Percentiles rank a stretch among this genome's conserved stretches.
phyloP scores from a whole-genome alignment of 2,797 vertebrate species.

The Oryzias sinensis region DNA sequence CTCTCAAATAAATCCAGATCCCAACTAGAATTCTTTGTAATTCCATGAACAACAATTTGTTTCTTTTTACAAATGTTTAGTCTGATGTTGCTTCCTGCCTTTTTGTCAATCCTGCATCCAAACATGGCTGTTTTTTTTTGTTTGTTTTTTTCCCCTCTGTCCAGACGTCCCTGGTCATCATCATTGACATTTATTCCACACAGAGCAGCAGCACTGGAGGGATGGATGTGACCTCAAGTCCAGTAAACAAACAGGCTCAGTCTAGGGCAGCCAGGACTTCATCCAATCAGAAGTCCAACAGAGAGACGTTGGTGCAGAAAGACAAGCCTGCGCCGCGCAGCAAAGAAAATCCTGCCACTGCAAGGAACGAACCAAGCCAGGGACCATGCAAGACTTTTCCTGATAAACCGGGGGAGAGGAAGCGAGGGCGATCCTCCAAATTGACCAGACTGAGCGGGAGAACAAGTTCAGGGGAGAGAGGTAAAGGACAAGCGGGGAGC shows the following conservation, averaged over 20 bases:
- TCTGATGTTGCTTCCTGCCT: too few species aligned
- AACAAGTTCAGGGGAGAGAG: slow-evolving; percentile 69
- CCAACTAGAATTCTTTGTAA: too few species aligned
- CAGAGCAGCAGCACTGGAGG: slow-evolving; percentile 38
- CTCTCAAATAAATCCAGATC: too few species aligned
- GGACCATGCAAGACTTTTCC: slow-evolving; percentile 48
- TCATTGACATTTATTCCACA: slow-evolving; percentile 39
- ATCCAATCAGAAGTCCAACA: slow-evolving; percentile 61
- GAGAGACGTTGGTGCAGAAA: slow-evolving; percentile 47
- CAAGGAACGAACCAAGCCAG: slow-evolving; percentile 60
- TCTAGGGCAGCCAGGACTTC: slow-evolving; percentile 54
- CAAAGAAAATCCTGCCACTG: slow-evolving; percentile 48
- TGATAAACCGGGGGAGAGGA: slow-evolving; percentile 71
- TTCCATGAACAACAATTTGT: too few species aligned
- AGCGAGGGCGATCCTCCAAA: slow-evolving; percentile 69
- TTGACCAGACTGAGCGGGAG: slow-evolving; percentile 69
- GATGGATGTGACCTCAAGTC: slow-evolving; percentile 73
- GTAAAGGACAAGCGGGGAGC: slow-evolving; percentile 49
- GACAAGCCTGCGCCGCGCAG: slow-evolving; percentile 48
- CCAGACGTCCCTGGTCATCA: slow-evolving; percentile 49
- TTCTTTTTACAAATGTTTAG: too few species aligned
- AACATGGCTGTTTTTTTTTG: neutral
- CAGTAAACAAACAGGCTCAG: slow-evolving; percentile 66
- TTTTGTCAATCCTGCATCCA: too few species aligned
- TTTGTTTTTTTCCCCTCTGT: neutral